Evolutionary conservation across 2,797 vertebrate genomes (phyloP).

Genomic region (Margarornis squamiger): DNA sequence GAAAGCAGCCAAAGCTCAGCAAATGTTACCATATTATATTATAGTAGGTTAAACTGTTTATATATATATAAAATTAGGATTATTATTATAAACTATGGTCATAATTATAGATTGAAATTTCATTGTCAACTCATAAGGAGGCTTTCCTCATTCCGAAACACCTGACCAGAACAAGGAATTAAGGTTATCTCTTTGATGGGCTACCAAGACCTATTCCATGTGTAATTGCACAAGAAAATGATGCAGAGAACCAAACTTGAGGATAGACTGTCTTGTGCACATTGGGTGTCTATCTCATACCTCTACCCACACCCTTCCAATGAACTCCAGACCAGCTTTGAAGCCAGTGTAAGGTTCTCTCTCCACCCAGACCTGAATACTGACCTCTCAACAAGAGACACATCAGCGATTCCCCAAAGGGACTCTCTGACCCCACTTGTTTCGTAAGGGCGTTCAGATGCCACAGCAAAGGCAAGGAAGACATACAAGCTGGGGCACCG

Average conservation of each 20-base stretch:
- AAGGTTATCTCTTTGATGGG: background rate
- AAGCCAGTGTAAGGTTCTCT: background rate
- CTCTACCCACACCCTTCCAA: background rate
- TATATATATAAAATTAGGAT: constrained; percentile 48
- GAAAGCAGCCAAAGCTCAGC: constrained; percentile 64
- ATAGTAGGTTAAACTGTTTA: constrained; percentile 57
- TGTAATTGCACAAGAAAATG: background rate
- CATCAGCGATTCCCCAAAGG: background rate
- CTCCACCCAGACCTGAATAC: background rate
- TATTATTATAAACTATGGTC: constrained; percentile 53
- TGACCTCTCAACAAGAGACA: background rate
- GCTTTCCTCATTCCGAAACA: background rate
- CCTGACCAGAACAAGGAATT: background rate
- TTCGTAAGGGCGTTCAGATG: background rate
- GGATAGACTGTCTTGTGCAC: background rate
- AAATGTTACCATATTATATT: constrained; percentile 52
- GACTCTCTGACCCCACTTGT: background rate
- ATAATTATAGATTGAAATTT: constrained; percentile 13
- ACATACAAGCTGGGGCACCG: background rate
- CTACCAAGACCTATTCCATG: background rate
- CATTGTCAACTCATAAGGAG: background rate
- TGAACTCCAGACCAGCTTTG: background rate
- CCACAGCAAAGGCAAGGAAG: background rate
- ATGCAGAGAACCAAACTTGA: background rate
- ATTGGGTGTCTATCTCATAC: background rate